Evolutionary conservation across 1,140 invertebrate genomes (phyloP).

Genomic region (Conopomorpha cramerella): DNA sequence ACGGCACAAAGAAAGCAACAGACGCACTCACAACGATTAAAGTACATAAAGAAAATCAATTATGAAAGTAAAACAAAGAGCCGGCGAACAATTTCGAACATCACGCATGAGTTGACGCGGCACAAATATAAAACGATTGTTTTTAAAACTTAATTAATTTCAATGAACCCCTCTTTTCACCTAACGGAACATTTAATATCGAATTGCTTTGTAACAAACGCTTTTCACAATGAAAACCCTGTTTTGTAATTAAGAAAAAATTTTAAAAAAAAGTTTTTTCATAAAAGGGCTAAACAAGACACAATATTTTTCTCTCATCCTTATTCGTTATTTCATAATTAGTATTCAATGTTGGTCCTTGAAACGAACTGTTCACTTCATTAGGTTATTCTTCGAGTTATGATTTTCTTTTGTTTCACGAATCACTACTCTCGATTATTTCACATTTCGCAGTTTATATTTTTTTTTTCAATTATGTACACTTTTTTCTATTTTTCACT

Average conservation of each 20-base stretch:
- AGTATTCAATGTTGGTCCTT: too few relatives aligned
- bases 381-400: too few relatives aligned
- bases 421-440: too few relatives aligned
- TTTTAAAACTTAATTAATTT: constrained; percentile 61
- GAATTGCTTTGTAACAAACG: constrained; percentile 47
- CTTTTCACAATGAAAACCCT: too few relatives aligned
- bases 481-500: constrained; percentile 22
- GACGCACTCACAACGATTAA: too few relatives aligned
- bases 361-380: too few relatives aligned
- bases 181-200: constrained; percentile 58
- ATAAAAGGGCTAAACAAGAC: constrained; percentile 2
- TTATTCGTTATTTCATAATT: too few relatives aligned
- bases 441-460: too few relatives aligned
- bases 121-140: constrained; percentile 58
- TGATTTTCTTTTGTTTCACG: too few relatives aligned
- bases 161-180: constrained; percentile 33
- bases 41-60: constrained; percentile 40
- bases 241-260: constrained; percentile 17
- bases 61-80: constrained; percentile 51
- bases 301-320: constrained; percentile 6
- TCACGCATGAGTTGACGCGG: constrained; percentile 50
- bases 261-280: constrained; percentile 4
- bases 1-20: too few relatives aligned
- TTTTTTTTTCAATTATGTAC: constrained; percentile 4
- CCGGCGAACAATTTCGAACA: constrained; percentile 52